Conservation (phyloP, 2,113 vertebrate species). For the Aspiorhynchus laticeps region DNA sequence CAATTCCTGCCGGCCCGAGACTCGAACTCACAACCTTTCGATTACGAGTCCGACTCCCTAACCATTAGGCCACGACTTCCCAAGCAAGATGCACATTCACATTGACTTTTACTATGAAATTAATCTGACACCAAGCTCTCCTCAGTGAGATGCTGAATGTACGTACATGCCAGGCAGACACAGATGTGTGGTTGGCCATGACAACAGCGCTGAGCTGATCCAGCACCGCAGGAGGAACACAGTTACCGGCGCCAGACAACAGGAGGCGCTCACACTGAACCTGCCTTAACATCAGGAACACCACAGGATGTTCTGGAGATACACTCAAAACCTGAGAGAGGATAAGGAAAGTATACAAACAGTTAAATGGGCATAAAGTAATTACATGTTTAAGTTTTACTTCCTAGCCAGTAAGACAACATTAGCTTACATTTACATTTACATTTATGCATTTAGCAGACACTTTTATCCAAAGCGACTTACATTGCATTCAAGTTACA, state of each 20-base stretch:
- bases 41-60: too few relatives aligned
- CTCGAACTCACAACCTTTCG: too few relatives aligned
- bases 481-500: too few relatives aligned
- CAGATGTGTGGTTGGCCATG: conserved; percentile 81
- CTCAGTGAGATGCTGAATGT: background rate
- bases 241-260: conserved; percentile 68
- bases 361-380: background rate
- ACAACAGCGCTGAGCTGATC: conserved; percentile 86
- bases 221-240: conserved; percentile 80
- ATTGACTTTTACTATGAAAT: background rate
- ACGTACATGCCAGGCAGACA: conserved; percentile 92
- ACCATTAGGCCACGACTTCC: too few relatives aligned
- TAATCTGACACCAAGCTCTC: background rate
- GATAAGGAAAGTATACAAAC: background rate
- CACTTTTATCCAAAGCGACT: too few relatives aligned
- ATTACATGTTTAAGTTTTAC: background rate
- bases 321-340: conserved; percentile 80
- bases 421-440: too few relatives aligned
- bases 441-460: too few relatives aligned
- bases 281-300: conserved; percentile 86
- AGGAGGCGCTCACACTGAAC: conserved; percentile 88
- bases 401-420: background rate
- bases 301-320: conserved; percentile 82
- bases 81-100: background rate
- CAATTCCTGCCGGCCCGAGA: too few relatives aligned